Evolutionary conservation across 2,797 vertebrate genomes (phyloP), one percentile per base, ranked within the genome.

Genomic region (Esox masquinongy): DNA sequence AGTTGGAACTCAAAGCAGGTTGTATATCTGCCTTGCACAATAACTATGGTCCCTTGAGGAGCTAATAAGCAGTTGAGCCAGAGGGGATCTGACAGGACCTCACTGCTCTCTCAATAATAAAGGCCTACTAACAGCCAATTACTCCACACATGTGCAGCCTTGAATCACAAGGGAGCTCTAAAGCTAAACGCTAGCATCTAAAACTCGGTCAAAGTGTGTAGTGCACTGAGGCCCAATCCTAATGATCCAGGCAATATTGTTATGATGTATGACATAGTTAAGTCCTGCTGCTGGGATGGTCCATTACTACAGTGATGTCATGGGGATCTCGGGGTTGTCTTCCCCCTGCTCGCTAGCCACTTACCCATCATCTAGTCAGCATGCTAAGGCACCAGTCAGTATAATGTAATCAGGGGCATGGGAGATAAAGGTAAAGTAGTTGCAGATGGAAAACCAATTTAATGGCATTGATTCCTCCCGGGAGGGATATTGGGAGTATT

Each of bases 41-140:
- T 31, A 49, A 43, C 19, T 22, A 50, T 29, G 24, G 19, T 5
- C 67, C 39, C 64, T 36, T 39, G 2, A 51, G 70, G 80, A 78
- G 85, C 85, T 89, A 90, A 91, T 82, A 76, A 74, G 76, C 77
- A 85, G 84, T 88, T 90, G 36, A 84, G 82, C 73, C 82, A 84
- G 82, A 71, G 79, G 74, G 80, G 73, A 56, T 82, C 81, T 68
- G 80, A 76, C 59, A 83, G 79, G 77, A 80, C 72, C 74, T 74
- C 76, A 86, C 82, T 84, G 76, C 78, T 79, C 61, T 75, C 78
- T 79, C 74, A 70, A 69, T 85, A 87, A 88, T 88, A 79, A 86
- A 79, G 85, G 80, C 75, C 71, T 84, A 86, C 79, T 76, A 89
- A 89, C 75, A 49, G 79, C 34, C 36, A 75, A 77, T 88, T 88